Base-by-base conservation (phyloP, 2,797 vertebrate genomes). In the Linurgus olivaceus region DNA sequence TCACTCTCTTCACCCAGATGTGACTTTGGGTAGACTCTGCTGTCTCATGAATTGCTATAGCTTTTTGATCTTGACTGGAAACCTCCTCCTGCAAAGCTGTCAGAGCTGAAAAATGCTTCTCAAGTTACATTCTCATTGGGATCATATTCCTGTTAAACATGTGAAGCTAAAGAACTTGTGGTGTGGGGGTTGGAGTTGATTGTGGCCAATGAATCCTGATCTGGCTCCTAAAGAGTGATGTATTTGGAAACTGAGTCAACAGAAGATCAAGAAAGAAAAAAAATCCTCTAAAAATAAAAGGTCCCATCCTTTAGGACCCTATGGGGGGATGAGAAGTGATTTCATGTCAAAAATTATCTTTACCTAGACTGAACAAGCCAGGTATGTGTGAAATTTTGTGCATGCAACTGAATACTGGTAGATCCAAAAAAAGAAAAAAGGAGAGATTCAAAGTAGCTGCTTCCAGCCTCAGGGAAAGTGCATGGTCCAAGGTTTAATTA, bases 221-320 rank as follows among this genome's bases (percentile, higher is more conserved):
- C 59, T 35, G 19, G 8, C 23, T 71, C 19, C 10, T 55, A 23
- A 52, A 70, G 16, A 37, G 10, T 0, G 2, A 44, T 57, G 20
- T 7, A 17, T 62, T 77, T 67, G 18, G 37, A 40, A 88, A 40
- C 15, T 51, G 37, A 63, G 9, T 21, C 62, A 44, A 61, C 8
- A 50, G 58, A 85, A 26, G 15, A 42, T 54, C 13, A 47, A 62
- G 24, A 38, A 61, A 23, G 10, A 70, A 8, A 3, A 3, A 61
- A 52, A 38, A 50, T 38, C 7, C 11, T 59, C 61, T 17, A 14
- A 63, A 75, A 81, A 35, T 55, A 26, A 57, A 21, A 78, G 4
- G 6, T 38, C 15, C 2, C 0, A 1, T 33, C 14, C 16, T 81
- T 66, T 25, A 47, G 26, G 9, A 25, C 47, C 24, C 24, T 0